Evolutionary conservation across 1,140 invertebrate species (phyloP), one percentile per base, ranked within the genome.

Genomic region (Bombus impatiens): DNA sequence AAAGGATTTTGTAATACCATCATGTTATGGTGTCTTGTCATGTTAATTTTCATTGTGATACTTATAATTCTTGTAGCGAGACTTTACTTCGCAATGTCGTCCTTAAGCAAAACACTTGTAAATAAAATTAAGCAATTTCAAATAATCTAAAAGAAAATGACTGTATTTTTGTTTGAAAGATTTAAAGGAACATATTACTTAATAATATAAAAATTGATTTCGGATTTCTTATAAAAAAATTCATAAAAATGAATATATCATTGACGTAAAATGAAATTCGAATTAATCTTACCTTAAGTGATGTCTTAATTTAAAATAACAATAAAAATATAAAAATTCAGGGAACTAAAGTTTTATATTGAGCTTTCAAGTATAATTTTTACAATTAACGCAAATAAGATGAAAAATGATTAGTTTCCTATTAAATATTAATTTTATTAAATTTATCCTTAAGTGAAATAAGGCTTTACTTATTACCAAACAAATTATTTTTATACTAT

Each of bases 41-140:
- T 47, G 13, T 76, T 65, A 22, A 53, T 72, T 80, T 71, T 62
- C 72, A 79, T 80, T 80, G 67, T 80, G 78, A 80, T 72, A 85
- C 32, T 72, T 80, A 32, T 37, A 53, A 80, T 65, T 71, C 71
- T 80, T 65, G 40, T 35, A 44, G 25, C n/a, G 32, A 74, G 25
- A 37, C 53, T 15, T 47, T 80, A 47, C 13, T 71, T 47, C 28
- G 12, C 40, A 80, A 72, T 22, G 22, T 71, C 67, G 13, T 44
- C 22, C 8, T 47, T 32, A 15, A 71, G 35, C 25, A 35, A n/a
- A 53, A 53, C 15, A 70, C 15, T 84, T 84, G 82, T 74, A 53
- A 80, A 70, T 72, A 35, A 79, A 72, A 65, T 53, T 28, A 35
- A 79, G 72, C 28, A 42, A 25, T 79, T 80, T 57, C 44, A 53